phyloP scores from a whole-genome alignment of 2,797 vertebrate genomes.

The Gymnopithys bicolor region DNA sequence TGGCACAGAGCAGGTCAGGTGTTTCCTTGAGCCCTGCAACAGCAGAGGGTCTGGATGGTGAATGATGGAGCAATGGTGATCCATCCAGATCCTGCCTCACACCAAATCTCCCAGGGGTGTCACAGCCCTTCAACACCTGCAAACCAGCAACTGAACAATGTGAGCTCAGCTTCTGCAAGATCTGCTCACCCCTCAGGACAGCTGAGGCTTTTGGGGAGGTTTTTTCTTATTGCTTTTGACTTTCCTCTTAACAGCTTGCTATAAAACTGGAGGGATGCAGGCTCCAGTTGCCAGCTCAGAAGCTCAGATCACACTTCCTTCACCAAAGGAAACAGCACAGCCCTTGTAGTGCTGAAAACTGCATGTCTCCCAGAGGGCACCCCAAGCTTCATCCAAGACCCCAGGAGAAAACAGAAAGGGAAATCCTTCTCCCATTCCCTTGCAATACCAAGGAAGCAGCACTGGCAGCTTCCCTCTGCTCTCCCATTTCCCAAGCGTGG shows the following conservation, averaged over 20 bases:
- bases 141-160: accelerated
- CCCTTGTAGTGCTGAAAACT: neutral
- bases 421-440: neutral
- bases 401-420: neutral
- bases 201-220: accelerated
- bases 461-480: neutral
- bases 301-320: neutral
- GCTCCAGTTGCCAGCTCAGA: neutral
- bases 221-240: neutral
- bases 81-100: neutral
- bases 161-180: neutral
- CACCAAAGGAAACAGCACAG: neutral
- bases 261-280: neutral
- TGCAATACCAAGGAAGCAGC: neutral
- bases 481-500: neutral
- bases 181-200: neutral
- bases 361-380: neutral
- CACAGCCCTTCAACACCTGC: neutral
- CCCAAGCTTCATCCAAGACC: accelerated
- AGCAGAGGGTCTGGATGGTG: neutral
- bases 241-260: neutral
- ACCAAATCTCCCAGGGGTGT: neutral
- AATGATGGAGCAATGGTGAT: accelerated
- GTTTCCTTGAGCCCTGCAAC: neutral
- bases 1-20: accelerated